These are phyloP conservation scores for Drosophila ezoana DNA, from an alignment of 2,888 invertebrate species.

Conservation along the genomic window DNA sequence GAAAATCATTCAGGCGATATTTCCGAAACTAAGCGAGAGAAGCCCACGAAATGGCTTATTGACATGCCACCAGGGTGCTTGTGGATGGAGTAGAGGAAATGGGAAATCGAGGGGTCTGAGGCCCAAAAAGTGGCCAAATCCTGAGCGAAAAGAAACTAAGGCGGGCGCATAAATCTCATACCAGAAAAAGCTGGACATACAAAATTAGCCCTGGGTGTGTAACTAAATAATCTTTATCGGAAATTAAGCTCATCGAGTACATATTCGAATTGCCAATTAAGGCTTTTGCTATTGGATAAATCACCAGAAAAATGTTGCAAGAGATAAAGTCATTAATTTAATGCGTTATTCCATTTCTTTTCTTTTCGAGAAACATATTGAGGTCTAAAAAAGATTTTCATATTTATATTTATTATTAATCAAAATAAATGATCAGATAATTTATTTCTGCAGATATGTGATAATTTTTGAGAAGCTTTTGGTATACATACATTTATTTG, in stretches of 20 bases:
- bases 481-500: no score
- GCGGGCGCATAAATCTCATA: conserved; percentile 38
- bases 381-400: background rate
- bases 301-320: conserved; percentile 40
- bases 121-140: conserved; percentile 8
- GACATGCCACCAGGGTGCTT: conserved; percentile 60
- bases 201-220: conserved; percentile 44
- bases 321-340: conserved; percentile 41
- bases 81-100: background rate
- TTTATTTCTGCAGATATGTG: background rate
- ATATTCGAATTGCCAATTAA: conserved; percentile 54
- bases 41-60: conserved; percentile 65
- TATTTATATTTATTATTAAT: background rate
- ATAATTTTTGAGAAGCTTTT: background rate
- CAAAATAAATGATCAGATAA: background rate
- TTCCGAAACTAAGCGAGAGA: conserved; percentile 66
- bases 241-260: conserved; percentile 57
- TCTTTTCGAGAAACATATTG: background rate
- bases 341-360: conserved; percentile 31
- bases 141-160: conserved; percentile 19
- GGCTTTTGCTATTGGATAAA: conserved; percentile 32
- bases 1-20: conserved; percentile 74
- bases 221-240: conserved; percentile 57
- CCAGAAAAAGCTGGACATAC: conserved; percentile 23
- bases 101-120: background rate